These are phyloP conservation scores for Sandelia bainsii DNA, from an alignment of 2,797 vertebrate genomes.

Conservation along the genomic window DNA sequence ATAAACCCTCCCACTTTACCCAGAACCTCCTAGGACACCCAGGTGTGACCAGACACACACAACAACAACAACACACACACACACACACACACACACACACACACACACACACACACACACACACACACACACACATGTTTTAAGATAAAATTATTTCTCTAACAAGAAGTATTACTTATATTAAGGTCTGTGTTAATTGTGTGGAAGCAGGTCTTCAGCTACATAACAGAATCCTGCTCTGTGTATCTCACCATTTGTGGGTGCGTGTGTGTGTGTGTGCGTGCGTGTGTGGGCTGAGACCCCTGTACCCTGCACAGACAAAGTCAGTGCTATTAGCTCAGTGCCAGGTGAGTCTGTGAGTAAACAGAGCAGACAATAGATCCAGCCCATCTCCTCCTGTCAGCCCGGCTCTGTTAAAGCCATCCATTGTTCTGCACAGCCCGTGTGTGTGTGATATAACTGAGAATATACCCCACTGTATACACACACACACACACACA, in stretches of 20 bases:
- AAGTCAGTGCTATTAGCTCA: constrained; percentile 79
- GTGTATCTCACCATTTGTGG: constrained; percentile 6
- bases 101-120: background rate
- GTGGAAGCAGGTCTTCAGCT: background rate
- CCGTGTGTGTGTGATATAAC: constrained; percentile 34
- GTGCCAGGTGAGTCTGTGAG: constrained; percentile 83
- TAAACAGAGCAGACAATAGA: constrained; percentile 80
- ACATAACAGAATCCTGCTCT: background rate
- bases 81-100: constrained; percentile 2
- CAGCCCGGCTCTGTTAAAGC: constrained; percentile 74
- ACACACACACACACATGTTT: constrained; percentile 3
- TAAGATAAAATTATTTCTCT: background rate
- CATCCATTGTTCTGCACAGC: constrained; percentile 68
- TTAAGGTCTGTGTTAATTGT: background rate
- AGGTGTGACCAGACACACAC: constrained; percentile 63
- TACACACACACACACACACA: constrained; percentile 33
- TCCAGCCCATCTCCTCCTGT: constrained; percentile 77
- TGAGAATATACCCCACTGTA: constrained; percentile 50
- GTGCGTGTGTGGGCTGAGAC: constrained; percentile 56
- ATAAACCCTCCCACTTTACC: constrained; percentile 66
- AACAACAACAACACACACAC: constrained; percentile 6
- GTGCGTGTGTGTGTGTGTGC: constrained; percentile 12
- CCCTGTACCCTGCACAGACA: constrained; percentile 70
- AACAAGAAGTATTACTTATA: background rate
- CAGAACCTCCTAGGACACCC: constrained; percentile 66